Evolutionary conservation across 2,888 invertebrate species (phyloP).

Genomic region (Dasypogon diadema): DNA sequence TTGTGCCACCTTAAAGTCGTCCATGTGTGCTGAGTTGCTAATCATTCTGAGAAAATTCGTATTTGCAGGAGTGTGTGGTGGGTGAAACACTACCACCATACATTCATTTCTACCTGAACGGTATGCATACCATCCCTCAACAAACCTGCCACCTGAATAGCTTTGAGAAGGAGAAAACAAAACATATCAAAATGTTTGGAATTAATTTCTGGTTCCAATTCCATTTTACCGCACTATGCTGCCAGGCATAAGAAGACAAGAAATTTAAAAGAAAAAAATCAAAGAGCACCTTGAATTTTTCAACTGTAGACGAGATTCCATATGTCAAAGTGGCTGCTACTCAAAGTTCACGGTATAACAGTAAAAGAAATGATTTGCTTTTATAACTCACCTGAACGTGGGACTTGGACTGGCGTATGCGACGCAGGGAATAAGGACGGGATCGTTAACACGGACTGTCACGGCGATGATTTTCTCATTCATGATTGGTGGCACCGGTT

Average conservation of each 20-base stretch:
- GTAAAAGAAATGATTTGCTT: neutral
- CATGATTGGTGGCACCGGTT: constrained; percentile 72
- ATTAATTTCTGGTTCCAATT: constrained; percentile 26
- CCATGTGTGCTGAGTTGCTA: no score
- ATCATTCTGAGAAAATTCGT: no score
- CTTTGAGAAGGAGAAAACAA: constrained; percentile 25
- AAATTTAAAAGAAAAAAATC: neutral
- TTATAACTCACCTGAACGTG: constrained; percentile 70
- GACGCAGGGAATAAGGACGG: constrained; percentile 73
- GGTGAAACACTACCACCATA: neutral
- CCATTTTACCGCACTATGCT: constrained; percentile 1
- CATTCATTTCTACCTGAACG: no score
- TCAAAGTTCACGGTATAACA: neutral
- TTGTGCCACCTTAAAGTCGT: no score
- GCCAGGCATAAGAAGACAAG: neutral
- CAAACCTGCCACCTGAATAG: constrained; percentile 4
- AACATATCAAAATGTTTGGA: constrained; percentile 43
- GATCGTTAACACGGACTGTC: constrained; percentile 70
- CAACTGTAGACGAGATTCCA: no score
- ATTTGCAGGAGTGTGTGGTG: no score
- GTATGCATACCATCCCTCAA: neutral
- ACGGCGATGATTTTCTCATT: constrained; percentile 71
- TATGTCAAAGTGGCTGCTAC: neutral
- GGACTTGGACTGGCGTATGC: constrained; percentile 75
- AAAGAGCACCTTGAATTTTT: no score